A percentile compares a stretch with the other conserved stretches of the same genome.
Conservation (phyloP, 2,113 vertebrate species). For the Holacanthus passer region DNA sequence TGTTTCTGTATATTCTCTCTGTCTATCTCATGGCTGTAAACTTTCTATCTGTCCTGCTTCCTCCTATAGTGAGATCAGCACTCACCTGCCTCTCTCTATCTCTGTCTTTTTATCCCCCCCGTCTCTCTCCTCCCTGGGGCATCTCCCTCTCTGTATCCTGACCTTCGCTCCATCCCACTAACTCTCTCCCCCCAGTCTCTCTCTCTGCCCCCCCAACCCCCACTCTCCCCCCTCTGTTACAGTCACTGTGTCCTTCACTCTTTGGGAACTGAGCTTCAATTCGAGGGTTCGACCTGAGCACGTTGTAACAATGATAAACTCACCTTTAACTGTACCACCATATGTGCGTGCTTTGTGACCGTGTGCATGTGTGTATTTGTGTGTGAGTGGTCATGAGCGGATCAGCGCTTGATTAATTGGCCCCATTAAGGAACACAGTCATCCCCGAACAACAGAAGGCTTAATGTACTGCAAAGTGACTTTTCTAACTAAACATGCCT, state of each 20-base stretch:
- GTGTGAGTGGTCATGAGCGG: conserved; percentile 11
- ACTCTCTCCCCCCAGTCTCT: not conserved
- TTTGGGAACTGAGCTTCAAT: conserved; percentile 42
- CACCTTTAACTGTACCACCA: conserved; percentile 22
- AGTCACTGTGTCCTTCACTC: conserved; percentile 67
- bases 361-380: conserved; percentile 6
- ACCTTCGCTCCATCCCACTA: conserved; percentile 59
- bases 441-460: conserved; percentile 28
- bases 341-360: conserved; percentile 30
- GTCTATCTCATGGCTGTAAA: conserved; percentile 4
- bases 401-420: conserved; percentile 66
- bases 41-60: conserved; percentile 36
- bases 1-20: not conserved
- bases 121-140: conserved; percentile 51
- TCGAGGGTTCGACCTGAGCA: conserved; percentile 28
- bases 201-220: not conserved
- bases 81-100: conserved; percentile 59
- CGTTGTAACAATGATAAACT: conserved; percentile 53
- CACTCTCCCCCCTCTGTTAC: conserved; percentile 10
- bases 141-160: conserved; percentile 56
- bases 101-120: conserved; percentile 71
- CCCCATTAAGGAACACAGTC: conserved; percentile 56
- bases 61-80: conserved; percentile 40
- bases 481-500: conserved; percentile 36
- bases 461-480: conserved; percentile 66